Evolutionary conservation across 2,888 invertebrate species (phyloP).

Genomic region (Euphydryas editha): DNA sequence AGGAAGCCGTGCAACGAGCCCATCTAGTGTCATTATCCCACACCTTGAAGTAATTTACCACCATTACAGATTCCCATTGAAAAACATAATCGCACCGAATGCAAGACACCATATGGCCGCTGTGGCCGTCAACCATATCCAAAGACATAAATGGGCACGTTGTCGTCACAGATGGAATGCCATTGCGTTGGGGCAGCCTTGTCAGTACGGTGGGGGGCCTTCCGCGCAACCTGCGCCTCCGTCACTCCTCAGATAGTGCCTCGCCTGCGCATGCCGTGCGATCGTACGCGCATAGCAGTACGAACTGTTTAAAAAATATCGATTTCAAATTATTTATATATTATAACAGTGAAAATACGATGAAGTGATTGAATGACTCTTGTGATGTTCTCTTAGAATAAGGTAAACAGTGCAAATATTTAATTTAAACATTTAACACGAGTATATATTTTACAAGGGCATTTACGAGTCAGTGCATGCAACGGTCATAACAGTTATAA

Average conservation of each 20-base stretch:
- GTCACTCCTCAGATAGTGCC: slow-evolving; percentile 62
- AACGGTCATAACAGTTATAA: slow-evolving; percentile 49
- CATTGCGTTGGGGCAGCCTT: slow-evolving; percentile 66
- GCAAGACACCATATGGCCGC: slow-evolving; percentile 77
- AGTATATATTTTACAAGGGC: slow-evolving; percentile 57
- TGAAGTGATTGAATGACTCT: slow-evolving; percentile 59
- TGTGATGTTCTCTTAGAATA: slow-evolving; percentile 61
- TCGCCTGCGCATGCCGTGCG: slow-evolving; percentile 65
- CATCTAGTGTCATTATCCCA: slow-evolving; percentile 54
- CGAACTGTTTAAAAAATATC: slow-evolving; percentile 40
- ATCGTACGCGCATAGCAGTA: slow-evolving; percentile 52
- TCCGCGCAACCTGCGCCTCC: slow-evolving; percentile 71
- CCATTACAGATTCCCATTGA: slow-evolving; percentile 68
- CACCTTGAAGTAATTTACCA: slow-evolving; percentile 60
- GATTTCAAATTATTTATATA: slow-evolving; percentile 50
- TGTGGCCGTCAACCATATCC: slow-evolving; percentile 77
- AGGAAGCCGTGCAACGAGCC: slow-evolving; percentile 25
- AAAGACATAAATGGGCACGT: slow-evolving; percentile 82
- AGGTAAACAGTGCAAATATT: slow-evolving; percentile 58
- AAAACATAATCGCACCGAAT: slow-evolving; percentile 63
- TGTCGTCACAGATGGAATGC: slow-evolving; percentile 80
- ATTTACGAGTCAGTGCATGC: slow-evolving; percentile 55
- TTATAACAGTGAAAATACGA: slow-evolving; percentile 51
- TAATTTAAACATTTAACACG: slow-evolving; percentile 46
- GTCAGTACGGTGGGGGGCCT: slow-evolving; percentile 54